Evolutionary conservation across 1,140 invertebrate species (phyloP), one percentile per base, ranked within the genome.

Genomic region (Fopius arisanus): DNA sequence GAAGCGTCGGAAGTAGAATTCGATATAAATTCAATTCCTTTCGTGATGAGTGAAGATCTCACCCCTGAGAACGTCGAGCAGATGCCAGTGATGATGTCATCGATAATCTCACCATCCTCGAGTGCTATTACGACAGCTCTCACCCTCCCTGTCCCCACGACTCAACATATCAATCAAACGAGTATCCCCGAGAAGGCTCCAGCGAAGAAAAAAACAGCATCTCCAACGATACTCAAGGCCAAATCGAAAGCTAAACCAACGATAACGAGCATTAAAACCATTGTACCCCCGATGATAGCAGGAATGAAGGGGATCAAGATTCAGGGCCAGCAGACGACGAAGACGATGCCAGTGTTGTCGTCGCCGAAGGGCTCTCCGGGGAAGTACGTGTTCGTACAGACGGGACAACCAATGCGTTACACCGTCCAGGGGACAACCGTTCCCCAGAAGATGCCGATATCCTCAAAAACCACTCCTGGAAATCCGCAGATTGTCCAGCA

Each of bases 21-120:
- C 69, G 92, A 93, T 78, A 93, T 93, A 26, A 91, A 92, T 82
- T 92, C 92, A 19, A 93, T 93, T 90, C 93, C 93, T 1, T 91
- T 94, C 72, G 91, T 93, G 1, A 80, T 93, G 10, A 91, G 91
- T 12, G 92, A 94, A 74, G 91, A 93, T 77, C 81, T 93, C 54
- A 87, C 90, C 72, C 78, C 91, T 68, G 83, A 92, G 85, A 88
- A 79, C 67, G 91, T 92, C 33, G 91, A 92, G 72, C 90, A 91
- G 77, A 91, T 92, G 90, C 91, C 91, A 0, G 90, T 92, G n/a
- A 89, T 92, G 0, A 90, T 92, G 84, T 88, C 90, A 2, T 89
- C 90, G 40, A 88, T 88, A 29, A 90, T 89, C 77, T 82, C 89
- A 28, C 82, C 87, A 66, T 78, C 82, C 9, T 48, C 69, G 4